Evolutionary conservation across 2,797 vertebrate genomes (phyloP).

Genomic region (Channallabes apus): DNA sequence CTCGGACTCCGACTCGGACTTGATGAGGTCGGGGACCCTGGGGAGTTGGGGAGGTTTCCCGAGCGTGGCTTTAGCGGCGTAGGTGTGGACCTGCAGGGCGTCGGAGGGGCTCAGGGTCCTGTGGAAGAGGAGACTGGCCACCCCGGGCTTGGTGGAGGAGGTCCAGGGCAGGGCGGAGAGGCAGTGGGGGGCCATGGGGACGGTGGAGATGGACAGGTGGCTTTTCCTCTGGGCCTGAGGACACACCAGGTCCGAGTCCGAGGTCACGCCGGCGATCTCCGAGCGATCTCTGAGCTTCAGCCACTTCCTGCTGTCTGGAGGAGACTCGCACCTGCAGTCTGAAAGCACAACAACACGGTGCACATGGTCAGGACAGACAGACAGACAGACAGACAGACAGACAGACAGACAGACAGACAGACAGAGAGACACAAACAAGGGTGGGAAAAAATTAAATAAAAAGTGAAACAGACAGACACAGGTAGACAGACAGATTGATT

Average conservation of each 20-base stretch:
- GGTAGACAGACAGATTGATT: not conserved
- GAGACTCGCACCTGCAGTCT: slow-evolving; percentile 6
- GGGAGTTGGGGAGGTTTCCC: slow-evolving; percentile 66
- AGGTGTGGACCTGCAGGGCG: slow-evolving; percentile 80
- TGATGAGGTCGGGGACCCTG: not conserved
- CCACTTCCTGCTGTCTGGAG: slow-evolving; percentile 18
- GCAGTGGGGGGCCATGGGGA: slow-evolving; percentile 54
- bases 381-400: not conserved
- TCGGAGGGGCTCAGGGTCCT: slow-evolving; percentile 78
- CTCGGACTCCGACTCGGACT: not conserved
- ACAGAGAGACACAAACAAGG: not conserved
- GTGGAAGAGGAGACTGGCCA: slow-evolving; percentile 80
- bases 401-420: not conserved
- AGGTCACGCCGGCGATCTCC: not conserved
- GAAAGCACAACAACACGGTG: not conserved
- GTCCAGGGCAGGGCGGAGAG: slow-evolving; percentile 54
- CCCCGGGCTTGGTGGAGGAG: slow-evolving; percentile 77
- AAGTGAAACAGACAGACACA: too few relatives aligned
- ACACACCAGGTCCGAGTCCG: slow-evolving; percentile 48
- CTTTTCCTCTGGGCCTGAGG: slow-evolving; percentile 65
- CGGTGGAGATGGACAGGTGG: slow-evolving; percentile 60
- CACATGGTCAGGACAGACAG: not conserved
- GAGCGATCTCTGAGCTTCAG: not conserved
- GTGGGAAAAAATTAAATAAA: too few relatives aligned
- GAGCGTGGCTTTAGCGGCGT: slow-evolving; percentile 55